phyloP scores from a whole-genome alignment of 1,140 invertebrate species.

The Diprion similis region DNA sequence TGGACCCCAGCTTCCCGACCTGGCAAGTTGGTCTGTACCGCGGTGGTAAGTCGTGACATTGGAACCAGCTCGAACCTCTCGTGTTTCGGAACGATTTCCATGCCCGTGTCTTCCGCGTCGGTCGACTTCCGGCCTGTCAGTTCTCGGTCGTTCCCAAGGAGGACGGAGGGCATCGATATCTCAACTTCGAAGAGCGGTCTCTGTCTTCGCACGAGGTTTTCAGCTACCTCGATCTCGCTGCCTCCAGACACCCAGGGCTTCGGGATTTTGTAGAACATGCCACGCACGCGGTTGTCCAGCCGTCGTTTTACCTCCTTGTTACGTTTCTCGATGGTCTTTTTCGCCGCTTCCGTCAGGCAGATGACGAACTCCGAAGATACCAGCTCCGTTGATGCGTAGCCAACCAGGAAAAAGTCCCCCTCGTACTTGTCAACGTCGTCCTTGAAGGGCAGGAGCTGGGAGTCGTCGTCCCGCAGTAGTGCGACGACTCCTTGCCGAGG shows the following conservation, averaged over 20 bases:
- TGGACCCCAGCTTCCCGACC: conserved; percentile 64
- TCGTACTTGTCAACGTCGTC: conserved; percentile 59
- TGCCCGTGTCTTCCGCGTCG: conserved; percentile 68
- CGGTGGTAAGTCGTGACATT: conserved; percentile 42
- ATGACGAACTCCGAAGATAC: conserved; percentile 70
- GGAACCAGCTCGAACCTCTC: conserved; percentile 62
- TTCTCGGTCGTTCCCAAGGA: conserved; percentile 12
- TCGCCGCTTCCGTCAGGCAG: conserved; percentile 65
- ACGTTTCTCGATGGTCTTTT: conserved; percentile 56
- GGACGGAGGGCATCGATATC: conserved; percentile 44
- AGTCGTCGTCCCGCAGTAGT: conserved; percentile 42
- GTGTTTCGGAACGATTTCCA: conserved; percentile 65
- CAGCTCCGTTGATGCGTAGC: conserved; percentile 67
- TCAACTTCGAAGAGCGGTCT: conserved; percentile 70
- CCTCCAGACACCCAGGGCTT: conserved; percentile 67
- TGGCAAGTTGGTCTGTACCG: conserved; percentile 63
- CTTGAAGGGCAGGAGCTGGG: conserved; percentile 59
- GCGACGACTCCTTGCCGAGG: conserved; percentile 62
- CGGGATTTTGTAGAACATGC: conserved; percentile 64
- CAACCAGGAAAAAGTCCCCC: conserved; percentile 68
- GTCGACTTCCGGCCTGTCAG: conserved; percentile 56
- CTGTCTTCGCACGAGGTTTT: conserved; percentile 54
- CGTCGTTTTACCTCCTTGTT: conserved; percentile 60
- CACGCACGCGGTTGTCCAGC: conserved; percentile 64
- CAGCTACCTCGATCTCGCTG: conserved; percentile 68